phyloP scores from a whole-genome alignment of 2,888 invertebrate species.

The Stenichneumon culpator region DNA sequence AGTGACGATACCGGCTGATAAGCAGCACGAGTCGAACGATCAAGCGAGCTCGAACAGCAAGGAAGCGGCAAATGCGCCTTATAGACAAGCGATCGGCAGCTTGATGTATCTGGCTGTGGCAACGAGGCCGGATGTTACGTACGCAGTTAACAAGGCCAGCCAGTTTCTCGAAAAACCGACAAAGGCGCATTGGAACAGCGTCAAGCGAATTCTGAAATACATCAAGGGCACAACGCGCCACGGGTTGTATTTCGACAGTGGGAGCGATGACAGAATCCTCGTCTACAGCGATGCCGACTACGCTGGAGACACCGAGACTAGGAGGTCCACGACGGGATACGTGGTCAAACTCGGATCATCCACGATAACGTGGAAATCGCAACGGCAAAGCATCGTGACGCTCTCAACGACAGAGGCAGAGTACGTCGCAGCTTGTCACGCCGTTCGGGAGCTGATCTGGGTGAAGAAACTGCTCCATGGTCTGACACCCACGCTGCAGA shows the following conservation, averaged over 20 bases:
- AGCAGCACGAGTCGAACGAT: too few species aligned
- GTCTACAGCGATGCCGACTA: constrained; percentile 21
- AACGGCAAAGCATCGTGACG: not conserved
- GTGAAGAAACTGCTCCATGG: constrained; percentile 1
- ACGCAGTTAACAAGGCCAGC: constrained; percentile 34
- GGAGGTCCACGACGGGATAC: constrained; percentile 19
- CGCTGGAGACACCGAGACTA: constrained; percentile 13
- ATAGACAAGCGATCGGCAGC: too few species aligned
- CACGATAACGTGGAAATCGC: constrained; percentile 21
- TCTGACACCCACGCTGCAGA: constrained; percentile 21
- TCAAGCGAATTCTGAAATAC: constrained; percentile 65
- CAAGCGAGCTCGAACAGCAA: too few species aligned
- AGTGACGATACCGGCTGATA: too few species aligned
- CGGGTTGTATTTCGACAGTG: not conserved
- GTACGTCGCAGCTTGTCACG: constrained; percentile 1
- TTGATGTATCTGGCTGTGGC: too few species aligned
- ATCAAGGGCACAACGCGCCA: constrained; percentile 70
- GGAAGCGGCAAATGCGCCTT: too few species aligned
- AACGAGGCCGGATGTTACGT: constrained; percentile 33
- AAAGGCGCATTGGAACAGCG: constrained; percentile 36
- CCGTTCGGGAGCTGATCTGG: constrained; percentile 15
- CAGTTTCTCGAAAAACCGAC: constrained; percentile 38
- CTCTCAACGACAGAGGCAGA: constrained; percentile 24
- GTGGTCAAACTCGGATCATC: constrained; percentile 18
- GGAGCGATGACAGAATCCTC: not conserved